Evolutionary conservation across 2,888 invertebrate species (phyloP), one percentile per base, ranked within the genome.

Genomic region (Blomia tropicalis): DNA sequence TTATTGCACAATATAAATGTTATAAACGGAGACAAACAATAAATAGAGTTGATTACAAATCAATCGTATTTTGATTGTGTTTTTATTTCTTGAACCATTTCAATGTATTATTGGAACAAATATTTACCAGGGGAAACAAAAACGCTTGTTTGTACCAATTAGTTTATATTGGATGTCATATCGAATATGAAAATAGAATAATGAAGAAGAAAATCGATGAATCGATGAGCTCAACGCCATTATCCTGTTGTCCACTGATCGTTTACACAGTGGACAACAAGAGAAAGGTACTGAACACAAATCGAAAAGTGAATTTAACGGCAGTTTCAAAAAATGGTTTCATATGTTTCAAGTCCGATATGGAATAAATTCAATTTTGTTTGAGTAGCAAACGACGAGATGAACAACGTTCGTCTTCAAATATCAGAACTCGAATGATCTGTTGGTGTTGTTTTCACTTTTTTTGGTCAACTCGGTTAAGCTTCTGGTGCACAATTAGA

Each of bases 191-290:
- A n/a, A n/a, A n/a, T n/a, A n/a, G n/a, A n/a, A n/a, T n/a, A n/a
- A n/a, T n/a, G n/a, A n/a, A n/a, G n/a, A n/a, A n/a, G n/a, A n/a
- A n/a, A 22, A 54, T 27, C 5, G 29, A n/a, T 19, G 4, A 54
- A 54, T 30, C 5, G 31, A 56, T 56, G 31, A 29, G 29, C 54
- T 58, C 54, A 63, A 63, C 59, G 60, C 63, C 63, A 63, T 63
- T 63, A 63, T 63, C 63, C 63, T 63, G 63, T 63, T 63, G 63
- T 63, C 63, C 63, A 63, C 63, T 63, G 62, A 32, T 51, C 25
- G n/a, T 7, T 4, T 25, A 31, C 31, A 60, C 63, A 63, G 63
- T 63, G 63, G 63, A 63, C 63, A 63, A 63, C 63, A 63, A 63
- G 63, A 63, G 63, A 63, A 63, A 63, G 63, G 63, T 63, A 60